Percentiles rank a stretch among this genome's conserved stretches.
phyloP scores from a whole-genome alignment of 2,888 invertebrate species.

The Oxytorus armatus region DNA sequence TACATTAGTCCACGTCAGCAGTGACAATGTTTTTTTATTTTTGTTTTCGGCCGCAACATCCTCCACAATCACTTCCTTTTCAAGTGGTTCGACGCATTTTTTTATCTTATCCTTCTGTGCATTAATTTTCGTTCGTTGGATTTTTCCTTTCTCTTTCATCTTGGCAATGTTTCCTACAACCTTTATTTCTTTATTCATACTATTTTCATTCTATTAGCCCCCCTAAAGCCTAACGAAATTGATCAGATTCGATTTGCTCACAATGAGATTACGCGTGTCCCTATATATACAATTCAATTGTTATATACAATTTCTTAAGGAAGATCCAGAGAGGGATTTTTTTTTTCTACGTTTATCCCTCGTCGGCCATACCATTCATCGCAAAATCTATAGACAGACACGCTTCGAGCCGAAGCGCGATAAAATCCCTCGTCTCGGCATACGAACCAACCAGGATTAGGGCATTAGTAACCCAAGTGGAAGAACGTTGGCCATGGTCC shows the following conservation, averaged over 20 bases:
- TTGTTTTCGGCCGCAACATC: slow-evolving; percentile 35
- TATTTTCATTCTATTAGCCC: background rate
- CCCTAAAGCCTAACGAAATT: slow-evolving; percentile 8
- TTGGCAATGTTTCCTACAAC: background rate
- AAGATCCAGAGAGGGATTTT: slow-evolving; percentile 1
- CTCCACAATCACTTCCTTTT: slow-evolving; percentile 6
- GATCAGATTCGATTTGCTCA: background rate
- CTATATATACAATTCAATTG: no score
- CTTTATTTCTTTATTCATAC: background rate
- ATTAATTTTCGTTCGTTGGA: background rate
- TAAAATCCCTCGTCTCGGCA: slow-evolving; percentile 9
- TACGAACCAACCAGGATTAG: background rate
- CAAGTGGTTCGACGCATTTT: slow-evolving; percentile 13
- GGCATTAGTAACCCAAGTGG: slow-evolving; percentile 30
- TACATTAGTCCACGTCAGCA: slow-evolving; percentile 71
- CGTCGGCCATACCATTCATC: slow-evolving; percentile 2
- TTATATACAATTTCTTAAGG: slow-evolving; percentile 17
- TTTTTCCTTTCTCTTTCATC: background rate
- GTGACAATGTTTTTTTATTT: no score
- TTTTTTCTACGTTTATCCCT: slow-evolving; percentile 12
- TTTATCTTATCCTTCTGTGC: slow-evolving; percentile 1
- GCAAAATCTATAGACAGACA: slow-evolving; percentile 2
- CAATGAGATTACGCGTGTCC: slow-evolving; percentile 19
- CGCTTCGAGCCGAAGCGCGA: slow-evolving; percentile 7
- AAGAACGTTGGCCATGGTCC: slow-evolving; percentile 41